A percentile compares a stretch with the other conserved stretches of the same genome.
Conservation (phyloP, 2,888 invertebrate species). For the Formica aserva region DNA sequence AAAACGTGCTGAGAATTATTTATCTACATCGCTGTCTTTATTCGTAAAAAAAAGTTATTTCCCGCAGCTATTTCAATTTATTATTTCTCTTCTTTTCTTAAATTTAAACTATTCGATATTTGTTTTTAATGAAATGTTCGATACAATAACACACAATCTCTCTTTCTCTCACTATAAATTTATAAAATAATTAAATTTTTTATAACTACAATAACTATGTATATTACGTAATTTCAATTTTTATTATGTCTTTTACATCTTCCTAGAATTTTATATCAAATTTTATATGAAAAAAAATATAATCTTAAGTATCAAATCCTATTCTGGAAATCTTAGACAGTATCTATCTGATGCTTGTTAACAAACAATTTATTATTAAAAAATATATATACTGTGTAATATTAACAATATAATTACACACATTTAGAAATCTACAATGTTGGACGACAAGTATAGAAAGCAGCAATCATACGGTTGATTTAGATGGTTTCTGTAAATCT, state of each 20-base stretch:
- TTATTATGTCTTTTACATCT: background rate
- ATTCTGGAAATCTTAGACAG: background rate
- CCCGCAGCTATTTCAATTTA: background rate
- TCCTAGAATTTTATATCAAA: background rate
- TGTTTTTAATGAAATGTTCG: background rate
- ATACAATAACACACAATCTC: background rate
- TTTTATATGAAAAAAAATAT: background rate
- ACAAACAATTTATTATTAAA: conserved; percentile 31
- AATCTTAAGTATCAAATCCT: background rate
- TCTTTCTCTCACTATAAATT: background rate
- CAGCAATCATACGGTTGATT: conserved; percentile 31
- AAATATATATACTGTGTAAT: background rate
- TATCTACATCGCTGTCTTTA: background rate
- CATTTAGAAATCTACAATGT: background rate
- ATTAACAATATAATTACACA: background rate
- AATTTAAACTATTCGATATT: background rate
- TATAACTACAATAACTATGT: background rate
- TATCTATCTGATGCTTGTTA: background rate
- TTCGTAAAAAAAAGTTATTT: background rate
- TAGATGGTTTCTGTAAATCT: conserved; percentile 43
- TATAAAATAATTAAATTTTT: background rate
- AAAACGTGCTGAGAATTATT: conserved; percentile 19
- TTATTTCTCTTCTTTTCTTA: background rate
- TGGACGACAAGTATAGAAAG: conserved; percentile 2
- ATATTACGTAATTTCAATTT: background rate